Percentiles rank a stretch among this genome's conserved stretches.
These are phyloP conservation scores for Castor canadensis DNA, from an alignment of 2,113 vertebrate genomes.

Conservation along the genomic window DNA sequence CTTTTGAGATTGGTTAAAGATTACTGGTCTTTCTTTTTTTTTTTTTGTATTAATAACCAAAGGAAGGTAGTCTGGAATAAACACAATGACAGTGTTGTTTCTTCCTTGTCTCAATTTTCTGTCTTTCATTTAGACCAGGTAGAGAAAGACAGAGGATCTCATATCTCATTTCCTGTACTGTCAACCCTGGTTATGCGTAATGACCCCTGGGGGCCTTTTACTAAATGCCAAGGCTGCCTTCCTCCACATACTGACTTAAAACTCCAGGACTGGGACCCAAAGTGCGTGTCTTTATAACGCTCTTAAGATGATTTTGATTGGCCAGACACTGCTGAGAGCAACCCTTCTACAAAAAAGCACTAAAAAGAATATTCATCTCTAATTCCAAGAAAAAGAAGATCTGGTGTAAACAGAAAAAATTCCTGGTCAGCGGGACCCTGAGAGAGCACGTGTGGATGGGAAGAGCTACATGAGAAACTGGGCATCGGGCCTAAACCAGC, in stretches of 20 bases:
- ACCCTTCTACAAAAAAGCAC: not conserved
- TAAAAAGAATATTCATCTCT: not conserved
- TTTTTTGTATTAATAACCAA: constrained; percentile 15
- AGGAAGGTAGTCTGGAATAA: not conserved
- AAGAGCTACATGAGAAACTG: not conserved
- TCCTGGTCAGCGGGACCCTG: not conserved
- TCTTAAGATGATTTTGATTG: not conserved
- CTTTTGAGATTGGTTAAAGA: not conserved
- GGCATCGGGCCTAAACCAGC: too few relatives aligned
- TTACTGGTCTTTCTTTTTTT: too few relatives aligned
- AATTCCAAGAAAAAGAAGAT: not conserved
- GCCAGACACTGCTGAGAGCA: not conserved
- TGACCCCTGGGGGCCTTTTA: not conserved
- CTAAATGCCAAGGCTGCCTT: not conserved
- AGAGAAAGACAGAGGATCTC: not conserved
- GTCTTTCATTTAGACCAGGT: not conserved
- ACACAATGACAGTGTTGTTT: not conserved
- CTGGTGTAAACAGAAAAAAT: not conserved
- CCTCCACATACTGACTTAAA: not conserved
- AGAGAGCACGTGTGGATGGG: not conserved
- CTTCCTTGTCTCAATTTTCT: not conserved
- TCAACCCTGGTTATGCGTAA: not conserved
- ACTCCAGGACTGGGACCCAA: not conserved
- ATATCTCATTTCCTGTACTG: not conserved
- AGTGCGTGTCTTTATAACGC: not conserved